Evolutionary conservation across 1,140 invertebrate genomes (phyloP), one percentile per base, ranked within the genome.

Genomic region (Bicyclus anynana): DNA sequence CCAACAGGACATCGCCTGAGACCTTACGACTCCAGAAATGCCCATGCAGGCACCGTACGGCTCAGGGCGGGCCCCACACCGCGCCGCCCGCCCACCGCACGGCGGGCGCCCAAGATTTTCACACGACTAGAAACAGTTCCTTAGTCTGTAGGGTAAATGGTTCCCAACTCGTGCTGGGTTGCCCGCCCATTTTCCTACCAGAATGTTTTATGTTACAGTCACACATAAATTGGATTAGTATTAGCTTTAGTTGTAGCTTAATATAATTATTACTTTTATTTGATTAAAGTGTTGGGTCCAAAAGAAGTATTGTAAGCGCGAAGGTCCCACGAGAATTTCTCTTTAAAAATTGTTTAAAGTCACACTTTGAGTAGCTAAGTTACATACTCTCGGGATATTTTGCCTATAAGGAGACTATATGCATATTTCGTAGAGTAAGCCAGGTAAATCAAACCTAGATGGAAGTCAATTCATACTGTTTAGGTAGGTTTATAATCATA

Each of bases 21-120:
- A n/a, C n/a, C n/a, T n/a, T n/a, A n/a, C n/a, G n/a, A n/a, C n/a
- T n/a, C n/a, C n/a, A n/a, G n/a, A n/a, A n/a, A n/a, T n/a, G n/a
- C n/a, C n/a, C n/a, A n/a, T n/a, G n/a, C n/a, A n/a, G n/a, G n/a
- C n/a, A n/a, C n/a, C n/a, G n/a, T n/a, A n/a, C 42, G 14, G 33
- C 17, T 47, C 58, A 20, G 49, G 62, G 61, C 61, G 55, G 33
- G 29, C 20, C 9, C 42, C 73, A 57, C 47, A 64, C 73, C 60
- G 67, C 29, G 73, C 51, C 27, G 57, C 63, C 63, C 72, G 72
- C 72, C 72, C 58, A 60, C 51, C 14, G 57, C 35, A 26, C 38
- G 13, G 35, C 42, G 49, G 48, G 58, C 16, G 40, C n/a, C 44
- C 26, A 26, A 29, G 26, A 53, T 29, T 27, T 65, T 67, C 64